Conservation (phyloP, 2,797 vertebrate genomes). For the Mus caroli region DNA sequence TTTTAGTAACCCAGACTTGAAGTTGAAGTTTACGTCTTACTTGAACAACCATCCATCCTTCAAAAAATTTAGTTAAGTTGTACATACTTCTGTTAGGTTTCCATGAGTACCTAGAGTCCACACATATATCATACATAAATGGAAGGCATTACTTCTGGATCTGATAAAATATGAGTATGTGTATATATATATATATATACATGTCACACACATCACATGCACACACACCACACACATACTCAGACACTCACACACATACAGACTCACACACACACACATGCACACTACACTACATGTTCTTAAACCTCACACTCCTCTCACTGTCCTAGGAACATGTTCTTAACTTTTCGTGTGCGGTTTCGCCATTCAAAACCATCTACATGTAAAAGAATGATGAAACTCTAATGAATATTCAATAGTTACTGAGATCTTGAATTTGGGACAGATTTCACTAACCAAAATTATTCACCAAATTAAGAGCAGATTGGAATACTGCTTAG, state of each 20-base stretch:
- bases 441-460: neutral
- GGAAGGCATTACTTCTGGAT: neutral
- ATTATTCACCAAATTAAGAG: neutral
- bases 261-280: neutral
- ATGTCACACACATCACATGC: neutral
- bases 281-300: neutral
- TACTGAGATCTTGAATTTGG: neutral
- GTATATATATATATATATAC: neutral
- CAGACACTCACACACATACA: no score
- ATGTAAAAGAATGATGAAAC: constrained; percentile 2
- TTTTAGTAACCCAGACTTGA: constrained; percentile 56
- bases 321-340: neutral
- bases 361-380: neutral
- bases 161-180: neutral
- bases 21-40: neutral
- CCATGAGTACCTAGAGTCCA: neutral
- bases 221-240: no score
- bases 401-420: constrained; percentile 45
- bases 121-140: neutral
- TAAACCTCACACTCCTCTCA: neutral
- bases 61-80: constrained; percentile 28
- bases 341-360: neutral
- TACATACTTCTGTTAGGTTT: constrained; percentile 22
- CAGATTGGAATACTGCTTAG: neutral
- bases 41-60: constrained; percentile 20